Base-by-base conservation (phyloP, 2,113 vertebrate species). In the Cochlearius cochlearius region DNA sequence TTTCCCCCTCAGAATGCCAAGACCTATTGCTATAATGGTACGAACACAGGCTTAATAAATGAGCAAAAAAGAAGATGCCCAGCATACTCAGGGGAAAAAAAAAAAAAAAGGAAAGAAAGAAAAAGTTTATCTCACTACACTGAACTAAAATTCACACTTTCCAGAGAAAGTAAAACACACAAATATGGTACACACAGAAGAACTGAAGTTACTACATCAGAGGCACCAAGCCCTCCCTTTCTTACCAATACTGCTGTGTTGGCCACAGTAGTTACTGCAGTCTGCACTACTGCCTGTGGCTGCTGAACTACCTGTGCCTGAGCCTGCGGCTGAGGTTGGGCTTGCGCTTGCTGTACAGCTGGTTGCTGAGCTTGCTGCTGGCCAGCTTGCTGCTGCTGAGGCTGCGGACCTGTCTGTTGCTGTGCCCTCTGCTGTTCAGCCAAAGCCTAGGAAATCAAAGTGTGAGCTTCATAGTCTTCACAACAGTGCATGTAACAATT, bases 171-270 rank as follows among this genome's bases (percentile, higher is more conserved):
- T 12, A 56, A 15, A 25, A 53, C 50, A 52, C 14, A 12, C 22
- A 92, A 45, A 66, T 60, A 94, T 1, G 29, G 80, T 38, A 92
- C 79, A 90, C 36, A 92, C 20, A 81, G 60, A 85, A 85, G 86
- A 92, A 80, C 73, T 80, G 71, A 94, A 75, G 74, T 77, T 60
- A 76, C 79, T 90, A 50, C 50, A 72, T 22, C 88, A 95, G 88
- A 94, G 87, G 80, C 90, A 72, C 68, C 50, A 52, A 90, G 91
- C 80, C 52, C 71, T 78, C 92, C 75, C 90, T 75, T 79, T 82
- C 99, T 99, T 96, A 99, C 99, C 99, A 99, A 96, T 74, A 99
- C 99, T 21, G 99, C 98, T 2, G 99, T 98, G 74, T 98, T 99
- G 86, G 99, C 98, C 92, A 99, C 98, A 8, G 99, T 97, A 19